These are phyloP conservation scores for Phalera bucephala DNA, from an alignment of 2,888 invertebrate species.

Conservation along the genomic window DNA sequence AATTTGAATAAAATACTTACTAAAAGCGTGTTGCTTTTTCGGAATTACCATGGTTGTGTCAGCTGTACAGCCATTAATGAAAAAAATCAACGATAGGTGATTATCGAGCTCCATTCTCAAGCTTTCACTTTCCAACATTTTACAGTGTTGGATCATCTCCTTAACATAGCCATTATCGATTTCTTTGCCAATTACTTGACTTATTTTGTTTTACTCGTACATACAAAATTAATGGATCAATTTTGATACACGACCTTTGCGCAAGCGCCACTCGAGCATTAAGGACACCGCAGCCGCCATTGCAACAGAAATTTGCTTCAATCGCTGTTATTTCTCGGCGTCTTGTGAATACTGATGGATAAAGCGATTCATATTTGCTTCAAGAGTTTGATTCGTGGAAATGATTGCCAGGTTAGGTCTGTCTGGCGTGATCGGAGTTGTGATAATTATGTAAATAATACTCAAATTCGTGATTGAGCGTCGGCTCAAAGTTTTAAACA, in stretches of 20 bases:
- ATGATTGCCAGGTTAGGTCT: constrained; percentile 34
- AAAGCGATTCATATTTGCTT: constrained; percentile 32
- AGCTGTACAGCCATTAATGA: constrained; percentile 24
- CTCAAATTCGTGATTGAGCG: constrained; percentile 36
- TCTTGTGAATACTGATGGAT: constrained; percentile 33
- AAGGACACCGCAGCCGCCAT: constrained; percentile 59
- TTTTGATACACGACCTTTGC: constrained; percentile 67
- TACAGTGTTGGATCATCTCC: constrained; percentile 19
- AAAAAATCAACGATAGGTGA: constrained; percentile 28
- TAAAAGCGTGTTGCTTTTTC: too few relatives aligned
- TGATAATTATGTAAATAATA: constrained; percentile 43
- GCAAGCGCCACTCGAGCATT: constrained; percentile 64
- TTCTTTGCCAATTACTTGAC: constrained; percentile 24
- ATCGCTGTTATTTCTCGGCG: constrained; percentile 39
- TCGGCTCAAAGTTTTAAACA: constrained; percentile 20
- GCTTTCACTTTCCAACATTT: constrained; percentile 58
- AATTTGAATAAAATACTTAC: too few relatives aligned
- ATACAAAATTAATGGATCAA: constrained; percentile 47
- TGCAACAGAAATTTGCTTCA: constrained; percentile 49
- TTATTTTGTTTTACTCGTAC: constrained; percentile 41
- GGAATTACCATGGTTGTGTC: constrained; percentile 8
- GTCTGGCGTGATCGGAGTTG: constrained; percentile 37
- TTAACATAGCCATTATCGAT: constrained; percentile 3
- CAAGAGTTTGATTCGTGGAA: constrained; percentile 35
- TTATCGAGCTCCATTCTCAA: constrained; percentile 42